These are phyloP conservation scores for Premnoplex brunnescens DNA, from an alignment of 2,797 vertebrate species.

Conservation along the genomic window DNA sequence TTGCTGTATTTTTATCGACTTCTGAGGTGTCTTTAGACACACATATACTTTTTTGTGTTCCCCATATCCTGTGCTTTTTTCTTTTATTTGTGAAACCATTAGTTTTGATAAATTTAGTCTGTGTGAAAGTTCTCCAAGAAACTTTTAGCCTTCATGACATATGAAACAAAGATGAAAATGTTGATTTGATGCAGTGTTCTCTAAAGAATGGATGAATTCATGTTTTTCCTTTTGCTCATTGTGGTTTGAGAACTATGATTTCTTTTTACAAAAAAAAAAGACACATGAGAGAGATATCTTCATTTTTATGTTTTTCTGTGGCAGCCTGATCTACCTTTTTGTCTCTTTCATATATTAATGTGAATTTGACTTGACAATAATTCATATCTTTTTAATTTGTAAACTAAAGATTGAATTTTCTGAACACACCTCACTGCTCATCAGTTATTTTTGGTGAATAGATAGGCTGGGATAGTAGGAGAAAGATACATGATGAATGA, in stretches of 20 bases:
- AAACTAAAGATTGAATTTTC: constrained; percentile 34
- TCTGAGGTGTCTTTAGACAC: not conserved
- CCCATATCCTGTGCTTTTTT: not conserved
- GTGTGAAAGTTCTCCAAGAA: not conserved
- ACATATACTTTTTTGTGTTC: not conserved
- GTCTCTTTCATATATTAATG: constrained; percentile 68
- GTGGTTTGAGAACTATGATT: constrained; percentile 77
- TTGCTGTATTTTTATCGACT: not conserved
- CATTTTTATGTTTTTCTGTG: constrained; percentile 53
- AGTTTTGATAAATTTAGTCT: not conserved
- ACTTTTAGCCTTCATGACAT: not conserved
- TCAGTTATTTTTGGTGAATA: not conserved
- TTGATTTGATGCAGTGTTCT: not conserved
- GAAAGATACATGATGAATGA: not conserved
- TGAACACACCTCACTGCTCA: not conserved
- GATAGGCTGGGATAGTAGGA: not conserved
- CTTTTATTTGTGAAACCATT: not conserved
- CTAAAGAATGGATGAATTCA: not conserved
- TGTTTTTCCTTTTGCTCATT: constrained; percentile 70
- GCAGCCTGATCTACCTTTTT: constrained; percentile 44
- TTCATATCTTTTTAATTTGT: constrained; percentile 40
- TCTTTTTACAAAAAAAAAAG: not conserved
- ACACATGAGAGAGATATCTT: not conserved
- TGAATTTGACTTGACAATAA: constrained; percentile 21
- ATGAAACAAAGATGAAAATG: not conserved